Base-by-base conservation (phyloP, 2,113 vertebrate genomes). In the Neolamprologus variostigma region DNA sequence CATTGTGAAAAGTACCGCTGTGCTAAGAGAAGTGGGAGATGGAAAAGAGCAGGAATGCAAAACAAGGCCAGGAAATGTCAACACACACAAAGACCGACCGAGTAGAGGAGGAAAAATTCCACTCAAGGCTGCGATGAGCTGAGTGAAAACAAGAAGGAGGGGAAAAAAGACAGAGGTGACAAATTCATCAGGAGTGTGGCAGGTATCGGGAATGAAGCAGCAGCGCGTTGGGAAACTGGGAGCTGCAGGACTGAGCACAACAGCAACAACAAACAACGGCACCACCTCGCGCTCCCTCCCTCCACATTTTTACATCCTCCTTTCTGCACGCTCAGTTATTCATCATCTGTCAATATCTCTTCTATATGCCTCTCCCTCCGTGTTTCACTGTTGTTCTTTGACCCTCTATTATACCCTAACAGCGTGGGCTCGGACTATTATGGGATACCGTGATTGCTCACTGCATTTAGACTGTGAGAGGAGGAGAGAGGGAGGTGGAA, bases 381-480 rank as follows among this genome's bases (percentile, higher is more conserved):
- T 54, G 17, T 8, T 80, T 61, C 53, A 51, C 10, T 71, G 68
- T 19, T 50, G 51, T 54, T 85, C 71, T 80, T 79, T 13, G 3
- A 31, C 78, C 83, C 57, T 81, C 42, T 63, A 76, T 86, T 84
- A 59, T 66, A 84, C 50, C 35, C 57, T 51, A 71, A 9, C 89
- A 19, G 91, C 80, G 84, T 92, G 90, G 89, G 89, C 89, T 89
- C 14, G 1, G 21, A 54, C 86, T 82, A 81, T 84, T 50, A 31
- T 55, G 83, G 87, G 90, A 87, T 83, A 82, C 53, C 54, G 55
- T 82, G 90, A 94, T 91, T 85, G 57, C 33, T 83, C 10, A 14
- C 90, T 16, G 63, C 81, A 85, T 87, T 93, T 91, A 89, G 84
- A 81, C 71, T n/a, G 80, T 89, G 88, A 63, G 91, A 86, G 91